phyloP scores from a whole-genome alignment of 2,797 vertebrate species.

The Crypturellus tataupa region DNA sequence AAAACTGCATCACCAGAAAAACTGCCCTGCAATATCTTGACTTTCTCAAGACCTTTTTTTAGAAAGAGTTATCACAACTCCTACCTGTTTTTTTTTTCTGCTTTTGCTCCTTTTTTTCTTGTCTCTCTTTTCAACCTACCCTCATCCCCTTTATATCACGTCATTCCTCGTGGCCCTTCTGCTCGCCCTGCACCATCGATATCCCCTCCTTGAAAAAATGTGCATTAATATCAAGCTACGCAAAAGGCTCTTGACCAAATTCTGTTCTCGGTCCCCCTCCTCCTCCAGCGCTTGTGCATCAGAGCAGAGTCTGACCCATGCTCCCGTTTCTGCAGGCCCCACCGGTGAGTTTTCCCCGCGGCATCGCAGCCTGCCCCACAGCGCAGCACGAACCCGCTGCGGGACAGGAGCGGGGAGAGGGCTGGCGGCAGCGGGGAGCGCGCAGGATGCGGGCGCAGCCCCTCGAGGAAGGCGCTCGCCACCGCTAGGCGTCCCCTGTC shows the following conservation, averaged over 20 bases:
- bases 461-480: background rate
- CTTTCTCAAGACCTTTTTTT: background rate
- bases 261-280: background rate
- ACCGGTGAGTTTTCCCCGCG: fast-evolving
- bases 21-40: background rate
- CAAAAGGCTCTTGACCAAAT: background rate
- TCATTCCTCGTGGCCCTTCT: background rate
- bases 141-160: background rate
- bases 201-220: background rate
- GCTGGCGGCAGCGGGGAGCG: background rate
- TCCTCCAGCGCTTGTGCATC: background rate
- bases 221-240: fast-evolving
- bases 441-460: too few species aligned
- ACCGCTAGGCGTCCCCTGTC: constrained; percentile 75
- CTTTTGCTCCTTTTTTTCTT: background rate
- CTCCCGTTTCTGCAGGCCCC: fast-evolving
- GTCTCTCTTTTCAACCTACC: background rate
- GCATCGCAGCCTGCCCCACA: background rate
- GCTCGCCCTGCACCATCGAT: background rate
- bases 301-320: background rate
- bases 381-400: background rate
- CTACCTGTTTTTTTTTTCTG: background rate
- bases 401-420: too few species aligned
- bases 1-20: background rate
- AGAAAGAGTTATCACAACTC: background rate